A percentile compares a stretch with the other conserved stretches of the same genome.
Evolutionary conservation across 1,140 invertebrate species (phyloP).

Genomic region (Nasonia giraulti): DNA sequence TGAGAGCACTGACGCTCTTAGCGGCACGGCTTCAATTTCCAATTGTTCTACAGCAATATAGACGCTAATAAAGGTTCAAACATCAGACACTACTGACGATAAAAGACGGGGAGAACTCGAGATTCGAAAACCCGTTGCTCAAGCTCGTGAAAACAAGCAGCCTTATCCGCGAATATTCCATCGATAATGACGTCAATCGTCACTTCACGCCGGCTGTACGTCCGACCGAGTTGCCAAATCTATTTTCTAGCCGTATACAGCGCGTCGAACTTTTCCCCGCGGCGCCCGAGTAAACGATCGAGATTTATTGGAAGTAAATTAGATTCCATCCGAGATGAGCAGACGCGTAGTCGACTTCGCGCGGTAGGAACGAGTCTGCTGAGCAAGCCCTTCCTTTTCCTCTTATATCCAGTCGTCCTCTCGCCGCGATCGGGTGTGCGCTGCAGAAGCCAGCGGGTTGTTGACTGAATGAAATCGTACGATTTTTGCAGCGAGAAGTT

Average conservation of each 20-base stretch:
- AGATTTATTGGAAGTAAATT: slow-evolving; percentile 47
- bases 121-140: too few species aligned
- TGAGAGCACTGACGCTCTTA: too few species aligned
- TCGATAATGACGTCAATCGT: slow-evolving; percentile 5
- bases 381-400: background rate
- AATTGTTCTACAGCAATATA: too few species aligned
- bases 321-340: slow-evolving; percentile 33
- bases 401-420: too few species aligned
- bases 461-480: slow-evolving; percentile 24
- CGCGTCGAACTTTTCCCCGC: background rate
- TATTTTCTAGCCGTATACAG: slow-evolving; percentile 19
- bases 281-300: slow-evolving; percentile 5
- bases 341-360: background rate
- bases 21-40: too few species aligned
- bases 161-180: background rate
- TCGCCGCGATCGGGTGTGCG: too few species aligned
- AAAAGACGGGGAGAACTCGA: too few species aligned
- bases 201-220: background rate
- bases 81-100: too few species aligned
- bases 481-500: background rate
- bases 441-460: background rate
- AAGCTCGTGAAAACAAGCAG: background rate
- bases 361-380: background rate
- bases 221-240: background rate
- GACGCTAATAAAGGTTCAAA: too few species aligned